These are phyloP conservation scores for Aix galericulata DNA, from an alignment of 2,113 vertebrate genomes.

Conservation along the genomic window DNA sequence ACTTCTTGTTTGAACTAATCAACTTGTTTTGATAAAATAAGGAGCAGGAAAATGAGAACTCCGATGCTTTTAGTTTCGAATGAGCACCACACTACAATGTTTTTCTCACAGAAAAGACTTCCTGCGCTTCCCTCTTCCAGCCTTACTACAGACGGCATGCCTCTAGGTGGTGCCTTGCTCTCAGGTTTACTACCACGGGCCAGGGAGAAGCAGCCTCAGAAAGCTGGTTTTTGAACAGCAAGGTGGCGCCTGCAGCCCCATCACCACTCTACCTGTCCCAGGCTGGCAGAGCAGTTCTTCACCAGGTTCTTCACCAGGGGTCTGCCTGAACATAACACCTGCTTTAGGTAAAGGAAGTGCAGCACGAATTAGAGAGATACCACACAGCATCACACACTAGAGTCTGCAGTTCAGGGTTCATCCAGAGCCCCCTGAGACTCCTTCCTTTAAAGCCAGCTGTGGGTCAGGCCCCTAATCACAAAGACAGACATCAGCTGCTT, in stretches of 20 bases:
- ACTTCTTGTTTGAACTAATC: neutral
- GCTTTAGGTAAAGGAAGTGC: neutral
- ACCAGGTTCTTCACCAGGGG: neutral
- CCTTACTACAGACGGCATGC: neutral
- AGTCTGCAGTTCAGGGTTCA: neutral
- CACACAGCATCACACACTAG: accelerated
- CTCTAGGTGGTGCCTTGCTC: slow-evolving; percentile 77
- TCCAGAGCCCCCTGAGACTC: neutral
- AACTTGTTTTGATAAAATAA: neutral
- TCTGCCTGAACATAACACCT: neutral
- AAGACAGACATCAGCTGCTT: neutral
- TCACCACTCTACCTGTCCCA: accelerated
- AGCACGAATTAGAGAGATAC: neutral
- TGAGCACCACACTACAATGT: accelerated
- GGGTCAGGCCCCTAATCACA: neutral
- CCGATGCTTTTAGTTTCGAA: neutral
- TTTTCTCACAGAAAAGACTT: accelerated
- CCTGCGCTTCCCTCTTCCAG: neutral
- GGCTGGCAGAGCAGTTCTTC: neutral
- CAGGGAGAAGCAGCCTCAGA: neutral
- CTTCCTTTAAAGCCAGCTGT: neutral
- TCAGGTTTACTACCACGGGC: neutral
- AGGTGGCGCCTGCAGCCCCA: neutral
- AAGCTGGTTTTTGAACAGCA: neutral
- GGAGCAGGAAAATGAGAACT: neutral